phyloP scores from a whole-genome alignment of 2,888 invertebrate species.

The Andricus quercusramuli region DNA sequence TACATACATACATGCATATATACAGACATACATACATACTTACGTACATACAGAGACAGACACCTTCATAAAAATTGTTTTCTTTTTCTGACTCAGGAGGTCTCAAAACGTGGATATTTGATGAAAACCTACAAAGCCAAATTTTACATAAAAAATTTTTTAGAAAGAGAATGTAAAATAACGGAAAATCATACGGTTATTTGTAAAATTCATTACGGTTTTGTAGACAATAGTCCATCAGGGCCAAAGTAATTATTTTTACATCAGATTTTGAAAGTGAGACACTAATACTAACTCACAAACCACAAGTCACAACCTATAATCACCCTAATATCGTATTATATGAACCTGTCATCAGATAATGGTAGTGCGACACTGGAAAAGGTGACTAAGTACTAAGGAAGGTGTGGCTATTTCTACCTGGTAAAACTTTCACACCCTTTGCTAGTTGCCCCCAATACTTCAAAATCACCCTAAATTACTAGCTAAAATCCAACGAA shows the following conservation, averaged over 20 bases:
- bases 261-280: neutral
- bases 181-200: neutral
- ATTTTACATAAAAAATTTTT: no score
- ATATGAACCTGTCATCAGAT: slow-evolving; percentile 7
- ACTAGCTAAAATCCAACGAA: neutral
- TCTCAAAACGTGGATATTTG: no score
- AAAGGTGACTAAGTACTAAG: neutral
- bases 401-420: neutral
- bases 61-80: no score
- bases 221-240: neutral
- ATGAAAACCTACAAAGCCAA: no score
- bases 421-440: slow-evolving; percentile 1
- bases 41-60: no score
- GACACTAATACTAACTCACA: neutral
- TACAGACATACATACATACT: no score
- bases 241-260: neutral
- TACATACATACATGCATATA: no score
- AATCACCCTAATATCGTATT: slow-evolving; percentile 1
- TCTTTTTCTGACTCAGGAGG: no score
- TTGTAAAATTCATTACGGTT: neutral
- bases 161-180: no score
- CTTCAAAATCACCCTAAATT: slow-evolving; percentile 1
- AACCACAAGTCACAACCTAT: slow-evolving; percentile 3
- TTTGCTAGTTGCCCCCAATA: neutral
- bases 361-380: neutral